A percentile compares a stretch with the other conserved stretches of the same genome.
Conservation (phyloP, 2,113 vertebrate genomes). For the Dunckerocampus dactyliophorus region DNA sequence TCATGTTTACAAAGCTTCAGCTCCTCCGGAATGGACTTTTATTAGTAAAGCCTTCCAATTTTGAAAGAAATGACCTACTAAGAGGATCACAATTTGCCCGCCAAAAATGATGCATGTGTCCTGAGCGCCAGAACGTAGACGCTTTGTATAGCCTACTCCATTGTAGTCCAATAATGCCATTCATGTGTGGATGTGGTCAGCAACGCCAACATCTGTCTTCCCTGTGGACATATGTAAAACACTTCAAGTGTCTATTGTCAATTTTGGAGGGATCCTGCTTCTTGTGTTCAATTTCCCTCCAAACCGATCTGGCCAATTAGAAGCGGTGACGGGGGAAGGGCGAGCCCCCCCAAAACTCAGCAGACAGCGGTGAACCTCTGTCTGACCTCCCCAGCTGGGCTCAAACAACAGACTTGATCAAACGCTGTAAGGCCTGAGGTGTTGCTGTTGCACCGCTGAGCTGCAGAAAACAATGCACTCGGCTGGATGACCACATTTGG, state of each 20-base stretch:
- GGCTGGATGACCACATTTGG: slow-evolving; percentile 33
- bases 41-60: background rate
- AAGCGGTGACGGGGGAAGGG: slow-evolving; percentile 40
- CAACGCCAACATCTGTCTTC: slow-evolving; percentile 66
- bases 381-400: slow-evolving; percentile 60
- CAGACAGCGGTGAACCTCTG: slow-evolving; percentile 53
- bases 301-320: slow-evolving; percentile 65
- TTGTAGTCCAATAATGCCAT: slow-evolving; percentile 62
- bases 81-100: slow-evolving; percentile 2
- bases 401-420: slow-evolving; percentile 49
- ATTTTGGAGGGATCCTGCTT: slow-evolving; percentile 67
- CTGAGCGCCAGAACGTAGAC: slow-evolving; percentile 53
- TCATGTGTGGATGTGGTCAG: slow-evolving; percentile 58
- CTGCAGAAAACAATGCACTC: slow-evolving; percentile 36
- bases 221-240: slow-evolving; percentile 65
- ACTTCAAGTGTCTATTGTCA: slow-evolving; percentile 61
- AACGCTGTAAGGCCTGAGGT: slow-evolving; percentile 15
- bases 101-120: slow-evolving; percentile 41
- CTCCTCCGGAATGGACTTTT: no score
- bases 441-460: slow-evolving; percentile 22
- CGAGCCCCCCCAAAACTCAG: slow-evolving; percentile 19
- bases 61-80: background rate
- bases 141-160: slow-evolving; percentile 47
- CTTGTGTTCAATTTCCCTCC: slow-evolving; percentile 64
- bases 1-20: no score